phyloP scores from a whole-genome alignment of 2,888 invertebrate genomes.

The Gnatocerus cornutus region DNA sequence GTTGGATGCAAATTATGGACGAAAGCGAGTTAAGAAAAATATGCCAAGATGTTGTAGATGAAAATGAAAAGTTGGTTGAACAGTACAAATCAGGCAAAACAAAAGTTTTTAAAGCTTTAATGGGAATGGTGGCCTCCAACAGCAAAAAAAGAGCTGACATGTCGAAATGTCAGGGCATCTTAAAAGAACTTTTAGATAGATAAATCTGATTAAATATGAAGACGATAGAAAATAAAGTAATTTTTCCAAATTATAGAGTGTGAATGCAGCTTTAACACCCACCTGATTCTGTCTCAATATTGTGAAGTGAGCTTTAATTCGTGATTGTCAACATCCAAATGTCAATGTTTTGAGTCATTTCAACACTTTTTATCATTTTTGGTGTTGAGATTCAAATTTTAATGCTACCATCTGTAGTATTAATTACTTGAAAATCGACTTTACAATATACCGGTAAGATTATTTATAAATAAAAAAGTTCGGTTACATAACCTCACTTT shows the following conservation, averaged over 20 bases:
- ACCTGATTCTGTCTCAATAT: too few relatives aligned
- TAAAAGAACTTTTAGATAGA: constrained; percentile 76
- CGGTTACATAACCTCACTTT: neutral
- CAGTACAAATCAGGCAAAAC: constrained; percentile 81
- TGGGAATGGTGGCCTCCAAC: constrained; percentile 76
- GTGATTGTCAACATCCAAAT: neutral
- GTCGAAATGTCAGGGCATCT: constrained; percentile 75
- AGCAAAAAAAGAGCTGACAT: constrained; percentile 80
- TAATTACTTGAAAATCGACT: neutral
- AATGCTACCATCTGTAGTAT: neutral
- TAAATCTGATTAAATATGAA: neutral
- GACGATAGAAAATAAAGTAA: too few relatives aligned
- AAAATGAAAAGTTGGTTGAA: constrained; percentile 79
- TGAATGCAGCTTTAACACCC: neutral
- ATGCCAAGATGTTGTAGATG: constrained; percentile 77
- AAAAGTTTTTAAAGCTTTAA: constrained; percentile 79
- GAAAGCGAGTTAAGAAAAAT: constrained; percentile 74
- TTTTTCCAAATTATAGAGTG: neutral
- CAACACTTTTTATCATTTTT: neutral
- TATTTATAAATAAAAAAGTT: neutral
- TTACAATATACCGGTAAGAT: neutral
- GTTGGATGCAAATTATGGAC: constrained; percentile 79
- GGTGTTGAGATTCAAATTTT: neutral
- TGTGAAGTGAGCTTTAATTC: neutral
- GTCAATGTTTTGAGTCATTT: constrained; percentile 1